A percentile compares a stretch with the other conserved stretches of the same genome.
phyloP scores from a whole-genome alignment of 2,797 vertebrate species.

The Pteropus rufus region DNA sequence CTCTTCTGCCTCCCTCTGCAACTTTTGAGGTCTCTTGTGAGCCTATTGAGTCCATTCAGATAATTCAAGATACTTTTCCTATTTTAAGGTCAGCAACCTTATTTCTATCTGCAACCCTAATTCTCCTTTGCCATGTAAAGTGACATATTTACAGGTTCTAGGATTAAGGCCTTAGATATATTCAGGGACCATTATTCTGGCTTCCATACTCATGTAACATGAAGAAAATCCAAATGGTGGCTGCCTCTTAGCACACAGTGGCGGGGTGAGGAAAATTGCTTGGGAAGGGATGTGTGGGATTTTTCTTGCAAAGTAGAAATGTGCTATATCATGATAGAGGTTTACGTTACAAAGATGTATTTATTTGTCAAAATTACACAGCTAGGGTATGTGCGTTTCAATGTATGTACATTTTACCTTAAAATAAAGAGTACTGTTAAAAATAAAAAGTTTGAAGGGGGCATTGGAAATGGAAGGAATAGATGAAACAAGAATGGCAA shows the following conservation, averaged over 20 bases:
- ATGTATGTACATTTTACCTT: background rate
- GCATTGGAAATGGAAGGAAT: background rate
- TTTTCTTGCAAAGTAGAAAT: background rate
- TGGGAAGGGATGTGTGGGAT: background rate
- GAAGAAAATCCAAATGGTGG: background rate
- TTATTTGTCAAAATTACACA: background rate
- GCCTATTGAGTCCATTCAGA: background rate
- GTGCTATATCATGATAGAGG: background rate
- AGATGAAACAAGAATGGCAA: background rate
- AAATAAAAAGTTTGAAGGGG: background rate
- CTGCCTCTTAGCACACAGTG: background rate
- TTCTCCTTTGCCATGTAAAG: background rate
- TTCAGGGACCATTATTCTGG: background rate
- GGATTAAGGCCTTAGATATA: background rate
- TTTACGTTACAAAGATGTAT: background rate
- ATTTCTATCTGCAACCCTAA: background rate
- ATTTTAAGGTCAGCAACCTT: constrained; percentile 16
- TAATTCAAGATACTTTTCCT: background rate
- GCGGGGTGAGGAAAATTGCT: background rate
- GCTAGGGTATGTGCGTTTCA: background rate
- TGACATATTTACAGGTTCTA: background rate
- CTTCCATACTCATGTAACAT: background rate
- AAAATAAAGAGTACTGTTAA: background rate
- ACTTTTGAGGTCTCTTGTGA: background rate
- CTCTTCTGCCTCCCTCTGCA: background rate